Percentiles rank a stretch among this genome's conserved stretches.
Conservation (phyloP, 2,797 vertebrate genomes). For the Prionace glauca region DNA sequence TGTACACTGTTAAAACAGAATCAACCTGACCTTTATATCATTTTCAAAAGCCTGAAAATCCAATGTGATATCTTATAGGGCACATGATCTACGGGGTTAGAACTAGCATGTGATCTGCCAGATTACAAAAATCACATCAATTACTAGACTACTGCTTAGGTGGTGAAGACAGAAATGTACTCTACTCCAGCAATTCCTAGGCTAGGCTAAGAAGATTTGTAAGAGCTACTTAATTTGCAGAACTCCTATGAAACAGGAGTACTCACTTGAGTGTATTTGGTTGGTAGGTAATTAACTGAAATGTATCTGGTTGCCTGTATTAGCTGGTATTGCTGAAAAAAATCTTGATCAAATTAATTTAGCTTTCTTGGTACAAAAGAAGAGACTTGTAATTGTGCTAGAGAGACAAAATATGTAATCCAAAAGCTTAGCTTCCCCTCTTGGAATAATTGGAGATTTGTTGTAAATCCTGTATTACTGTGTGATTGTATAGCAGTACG, state of each 20-base stretch:
- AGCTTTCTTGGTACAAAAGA: not conserved
- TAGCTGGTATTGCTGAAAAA: not conserved
- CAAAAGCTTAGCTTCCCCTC: not conserved
- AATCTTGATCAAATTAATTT: not conserved
- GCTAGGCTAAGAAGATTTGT: not conserved
- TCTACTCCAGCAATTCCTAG: not conserved
- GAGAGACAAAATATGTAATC: not conserved
- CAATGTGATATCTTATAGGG: not conserved
- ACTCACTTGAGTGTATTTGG: not conserved
- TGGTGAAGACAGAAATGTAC: not conserved
- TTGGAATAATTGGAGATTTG: not conserved
- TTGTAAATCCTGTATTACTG: too few relatives aligned
- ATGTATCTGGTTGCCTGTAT: not conserved
- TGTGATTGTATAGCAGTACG: not conserved
- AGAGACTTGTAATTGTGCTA: not conserved
- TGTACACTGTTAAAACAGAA: not conserved
- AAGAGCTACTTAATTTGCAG: not conserved
- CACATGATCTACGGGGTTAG: not conserved
- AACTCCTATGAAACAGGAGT: not conserved
- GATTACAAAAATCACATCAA: not conserved
- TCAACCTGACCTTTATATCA: too few relatives aligned
- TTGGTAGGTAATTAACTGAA: not conserved
- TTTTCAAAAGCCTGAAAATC: too few relatives aligned
- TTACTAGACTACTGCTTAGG: not conserved
- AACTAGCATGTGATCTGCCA: not conserved